A percentile compares a stretch with the other conserved stretches of the same genome.
These are phyloP conservation scores for Diabrotica virgifera DNA, from an alignment of 1,140 invertebrate genomes.

Conservation along the genomic window DNA sequence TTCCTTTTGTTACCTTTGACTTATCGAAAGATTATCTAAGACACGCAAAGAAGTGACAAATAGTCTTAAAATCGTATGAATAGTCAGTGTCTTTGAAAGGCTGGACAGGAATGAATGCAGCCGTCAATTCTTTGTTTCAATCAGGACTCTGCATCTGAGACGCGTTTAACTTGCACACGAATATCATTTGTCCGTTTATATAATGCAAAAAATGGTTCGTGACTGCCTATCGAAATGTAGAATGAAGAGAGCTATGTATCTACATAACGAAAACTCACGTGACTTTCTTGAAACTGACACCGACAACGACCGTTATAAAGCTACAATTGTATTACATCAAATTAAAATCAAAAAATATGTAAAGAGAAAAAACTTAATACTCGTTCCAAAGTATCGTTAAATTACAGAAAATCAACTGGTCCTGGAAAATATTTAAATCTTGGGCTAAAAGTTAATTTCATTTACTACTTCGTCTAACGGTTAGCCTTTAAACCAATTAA, in stretches of 20 bases:
- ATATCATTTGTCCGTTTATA: slow-evolving; percentile 28
- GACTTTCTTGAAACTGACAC: background rate
- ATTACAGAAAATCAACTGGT: too few species aligned
- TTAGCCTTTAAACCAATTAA: too few species aligned
- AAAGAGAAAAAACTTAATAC: too few species aligned
- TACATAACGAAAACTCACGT: background rate
- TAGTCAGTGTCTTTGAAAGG: slow-evolving; percentile 29
- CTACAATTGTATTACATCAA: too few species aligned
- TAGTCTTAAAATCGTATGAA: slow-evolving; percentile 34
- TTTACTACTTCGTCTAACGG: too few species aligned
- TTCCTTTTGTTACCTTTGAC: slow-evolving; percentile 12
- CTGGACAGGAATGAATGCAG: slow-evolving; percentile 34
- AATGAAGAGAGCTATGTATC: background rate
- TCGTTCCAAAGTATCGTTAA: too few species aligned
- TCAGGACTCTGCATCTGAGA: slow-evolving; percentile 29
- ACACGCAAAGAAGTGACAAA: slow-evolving; percentile 34
- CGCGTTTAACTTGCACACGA: slow-evolving; percentile 30
- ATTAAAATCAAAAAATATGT: too few species aligned
- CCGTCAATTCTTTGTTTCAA: slow-evolving; percentile 34
- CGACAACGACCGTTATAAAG: too few species aligned
- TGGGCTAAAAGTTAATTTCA: too few species aligned
- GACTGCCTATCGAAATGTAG: background rate
- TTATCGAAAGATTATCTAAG: slow-evolving; percentile 24
- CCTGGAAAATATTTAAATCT: too few species aligned
- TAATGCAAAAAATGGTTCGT: slow-evolving; percentile 7